Percentiles rank a stretch among this genome's conserved stretches.
These are phyloP conservation scores for Eupithecia subfuscata DNA, from an alignment of 2,888 invertebrate species.

Conservation along the genomic window DNA sequence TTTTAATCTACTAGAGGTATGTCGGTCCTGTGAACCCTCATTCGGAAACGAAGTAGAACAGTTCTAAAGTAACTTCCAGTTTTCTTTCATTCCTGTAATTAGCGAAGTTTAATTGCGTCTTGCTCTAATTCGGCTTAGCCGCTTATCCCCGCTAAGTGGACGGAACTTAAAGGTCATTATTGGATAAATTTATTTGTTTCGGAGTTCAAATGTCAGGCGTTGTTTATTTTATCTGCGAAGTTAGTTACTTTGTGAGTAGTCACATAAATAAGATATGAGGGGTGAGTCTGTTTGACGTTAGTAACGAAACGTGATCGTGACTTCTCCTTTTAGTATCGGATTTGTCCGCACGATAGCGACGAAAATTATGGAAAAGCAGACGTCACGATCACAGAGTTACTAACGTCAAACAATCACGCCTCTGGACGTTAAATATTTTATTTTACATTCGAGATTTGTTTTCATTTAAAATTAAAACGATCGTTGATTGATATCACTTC, in stretches of 20 bases:
- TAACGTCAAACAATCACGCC: too few relatives aligned
- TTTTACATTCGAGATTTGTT: too few relatives aligned
- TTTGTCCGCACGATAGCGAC: too few relatives aligned
- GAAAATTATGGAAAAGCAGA: too few relatives aligned
- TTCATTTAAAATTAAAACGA: too few relatives aligned
- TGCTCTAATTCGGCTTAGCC: slow-evolving; percentile 32
- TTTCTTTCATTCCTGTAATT: slow-evolving; percentile 36
- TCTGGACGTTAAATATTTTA: too few relatives aligned
- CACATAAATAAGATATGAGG: too few relatives aligned
- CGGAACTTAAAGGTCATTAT: slow-evolving; percentile 18
- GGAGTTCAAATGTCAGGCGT: slow-evolving; percentile 5
- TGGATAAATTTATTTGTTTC: slow-evolving; percentile 2
- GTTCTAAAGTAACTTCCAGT: slow-evolving; percentile 22
- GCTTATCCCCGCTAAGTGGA: slow-evolving; percentile 28
- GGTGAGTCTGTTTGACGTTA: too few relatives aligned
- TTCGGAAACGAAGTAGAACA: slow-evolving; percentile 21
- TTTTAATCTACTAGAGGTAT: not conserved
- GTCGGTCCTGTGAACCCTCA: not conserved
- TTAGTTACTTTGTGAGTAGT: not conserved
- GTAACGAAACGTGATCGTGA: too few relatives aligned
- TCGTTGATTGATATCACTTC: too few relatives aligned
- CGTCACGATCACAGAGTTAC: too few relatives aligned
- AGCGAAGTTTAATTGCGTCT: slow-evolving; percentile 39
- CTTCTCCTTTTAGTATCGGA: too few relatives aligned
- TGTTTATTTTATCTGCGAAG: not conserved